Evolutionary conservation across 2,113 vertebrate genomes (phyloP).

Genomic region (Silurus meridionalis): DNA sequence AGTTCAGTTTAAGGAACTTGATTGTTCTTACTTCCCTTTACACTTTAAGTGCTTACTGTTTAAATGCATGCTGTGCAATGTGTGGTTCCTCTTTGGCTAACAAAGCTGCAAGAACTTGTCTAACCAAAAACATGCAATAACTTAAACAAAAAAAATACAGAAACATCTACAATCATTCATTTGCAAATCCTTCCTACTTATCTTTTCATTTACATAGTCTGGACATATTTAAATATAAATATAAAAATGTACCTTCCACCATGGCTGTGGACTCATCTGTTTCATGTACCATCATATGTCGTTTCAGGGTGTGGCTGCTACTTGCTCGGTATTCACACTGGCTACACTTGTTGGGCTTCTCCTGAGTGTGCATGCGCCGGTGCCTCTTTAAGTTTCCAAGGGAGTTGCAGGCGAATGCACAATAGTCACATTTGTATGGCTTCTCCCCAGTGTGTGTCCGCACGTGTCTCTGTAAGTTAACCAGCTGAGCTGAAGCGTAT

Average conservation of each 20-base stretch:
- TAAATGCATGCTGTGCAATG: conserved; percentile 15
- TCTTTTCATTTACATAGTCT: background rate
- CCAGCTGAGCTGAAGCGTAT: conserved; percentile 94
- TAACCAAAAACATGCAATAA: background rate
- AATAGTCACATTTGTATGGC: conserved; percentile 90
- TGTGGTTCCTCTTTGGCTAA: conserved; percentile 16
- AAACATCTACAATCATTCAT: background rate
- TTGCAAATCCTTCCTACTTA: background rate
- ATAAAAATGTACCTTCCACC: conserved; percentile 46
- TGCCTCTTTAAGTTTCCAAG: conserved; percentile 96
- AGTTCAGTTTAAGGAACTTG: conserved; percentile 44
- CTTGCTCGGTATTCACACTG: conserved; percentile 78
- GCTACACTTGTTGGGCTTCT: conserved; percentile 76
- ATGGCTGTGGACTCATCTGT: conserved; percentile 27
- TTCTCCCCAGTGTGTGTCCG: conserved; percentile 96
- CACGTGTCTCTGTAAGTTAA: conserved; percentile 94
- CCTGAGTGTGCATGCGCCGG: conserved; percentile 88
- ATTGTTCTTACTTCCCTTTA: conserved; percentile 41
- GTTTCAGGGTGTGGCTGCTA: conserved; percentile 71
- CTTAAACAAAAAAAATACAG: background rate
- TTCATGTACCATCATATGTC: conserved; percentile 71
- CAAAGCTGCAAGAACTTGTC: background rate
- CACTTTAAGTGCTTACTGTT: background rate
- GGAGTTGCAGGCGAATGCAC: conserved; percentile 93
- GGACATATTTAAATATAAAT: background rate